Percentiles rank a stretch among this genome's conserved stretches.
Conservation (phyloP, 2,888 invertebrate species). For the Drosophila mayaguana region DNA sequence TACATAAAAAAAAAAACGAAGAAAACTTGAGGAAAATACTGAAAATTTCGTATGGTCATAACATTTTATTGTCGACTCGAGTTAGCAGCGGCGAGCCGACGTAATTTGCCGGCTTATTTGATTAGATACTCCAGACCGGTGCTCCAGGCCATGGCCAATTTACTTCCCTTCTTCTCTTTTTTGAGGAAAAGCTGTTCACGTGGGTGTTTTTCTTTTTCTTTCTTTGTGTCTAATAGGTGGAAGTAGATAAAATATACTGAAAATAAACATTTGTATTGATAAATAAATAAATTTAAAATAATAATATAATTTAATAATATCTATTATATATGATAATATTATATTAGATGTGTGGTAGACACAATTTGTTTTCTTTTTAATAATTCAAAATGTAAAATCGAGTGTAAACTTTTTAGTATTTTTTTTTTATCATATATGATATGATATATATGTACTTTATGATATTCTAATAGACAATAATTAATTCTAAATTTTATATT, state of each 20-base stretch:
- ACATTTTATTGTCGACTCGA: slow-evolving; percentile 46
- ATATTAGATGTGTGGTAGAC: too few species aligned
- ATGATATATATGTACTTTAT: too few species aligned
- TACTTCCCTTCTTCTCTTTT: neutral
- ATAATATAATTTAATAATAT: too few species aligned
- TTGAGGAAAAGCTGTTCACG: neutral
- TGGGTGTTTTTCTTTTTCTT: neutral
- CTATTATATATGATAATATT: too few species aligned
- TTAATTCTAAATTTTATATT: too few species aligned
- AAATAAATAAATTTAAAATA: too few species aligned
- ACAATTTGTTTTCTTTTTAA: too few species aligned
- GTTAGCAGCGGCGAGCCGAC: slow-evolving; percentile 46
- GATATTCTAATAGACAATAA: too few species aligned
- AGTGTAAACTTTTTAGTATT: too few species aligned
- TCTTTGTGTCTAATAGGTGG: neutral
- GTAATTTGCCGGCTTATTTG: slow-evolving; percentile 65
- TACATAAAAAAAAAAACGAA: slow-evolving; percentile 38
- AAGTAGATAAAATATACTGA: neutral
- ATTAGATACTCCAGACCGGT: slow-evolving; percentile 42
- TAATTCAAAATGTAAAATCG: too few species aligned
- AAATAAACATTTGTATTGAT: neutral
- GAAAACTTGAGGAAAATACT: slow-evolving; percentile 11
- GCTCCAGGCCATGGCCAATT: slow-evolving; percentile 1
- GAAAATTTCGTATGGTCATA: slow-evolving; percentile 53
- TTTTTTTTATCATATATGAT: too few species aligned